A percentile compares a stretch with the other conserved stretches of the same genome.
phyloP scores from a whole-genome alignment of 2,888 invertebrate species.

The Nomada fabriciana region DNA sequence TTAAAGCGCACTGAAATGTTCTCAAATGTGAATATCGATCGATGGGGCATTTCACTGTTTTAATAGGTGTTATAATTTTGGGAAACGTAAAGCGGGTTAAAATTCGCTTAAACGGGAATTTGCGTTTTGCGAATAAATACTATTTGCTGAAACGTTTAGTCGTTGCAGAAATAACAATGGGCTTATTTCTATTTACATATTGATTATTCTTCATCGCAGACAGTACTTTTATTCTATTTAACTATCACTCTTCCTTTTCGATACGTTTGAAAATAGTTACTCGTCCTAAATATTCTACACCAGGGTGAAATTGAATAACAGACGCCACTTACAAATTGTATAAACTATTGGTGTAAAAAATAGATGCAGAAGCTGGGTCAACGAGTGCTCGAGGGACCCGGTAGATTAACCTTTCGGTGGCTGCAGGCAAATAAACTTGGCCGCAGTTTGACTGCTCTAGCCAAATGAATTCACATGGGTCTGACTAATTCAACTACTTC shows the following conservation, averaged over 20 bases:
- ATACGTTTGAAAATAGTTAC: not conserved
- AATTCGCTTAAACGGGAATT: not conserved
- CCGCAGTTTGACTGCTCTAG: slow-evolving; percentile 28
- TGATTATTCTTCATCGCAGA: no score
- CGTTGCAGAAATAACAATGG: not conserved
- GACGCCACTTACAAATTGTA: no score
- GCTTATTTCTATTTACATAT: not conserved
- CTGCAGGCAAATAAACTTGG: slow-evolving; percentile 34
- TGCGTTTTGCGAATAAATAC: not conserved
- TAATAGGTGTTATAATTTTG: not conserved
- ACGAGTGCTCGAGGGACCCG: not conserved
- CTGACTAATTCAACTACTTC: slow-evolving; percentile 35
- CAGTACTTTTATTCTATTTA: no score
- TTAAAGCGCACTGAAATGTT: slow-evolving; percentile 4
- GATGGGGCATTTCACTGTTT: not conserved
- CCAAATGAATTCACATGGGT: slow-evolving; percentile 37
- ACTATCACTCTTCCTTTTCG: not conserved
- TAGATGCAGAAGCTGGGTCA: slow-evolving; percentile 3
- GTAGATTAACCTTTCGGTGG: slow-evolving; percentile 26
- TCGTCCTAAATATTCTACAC: no score
- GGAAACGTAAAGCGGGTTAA: not conserved
- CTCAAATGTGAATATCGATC: not conserved
- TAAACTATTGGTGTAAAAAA: not conserved
- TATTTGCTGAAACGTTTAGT: not conserved
- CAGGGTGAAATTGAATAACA: not conserved